Evolutionary conservation across 2,888 invertebrate genomes (phyloP).

Genomic region (Drosophila neonasuta): DNA sequence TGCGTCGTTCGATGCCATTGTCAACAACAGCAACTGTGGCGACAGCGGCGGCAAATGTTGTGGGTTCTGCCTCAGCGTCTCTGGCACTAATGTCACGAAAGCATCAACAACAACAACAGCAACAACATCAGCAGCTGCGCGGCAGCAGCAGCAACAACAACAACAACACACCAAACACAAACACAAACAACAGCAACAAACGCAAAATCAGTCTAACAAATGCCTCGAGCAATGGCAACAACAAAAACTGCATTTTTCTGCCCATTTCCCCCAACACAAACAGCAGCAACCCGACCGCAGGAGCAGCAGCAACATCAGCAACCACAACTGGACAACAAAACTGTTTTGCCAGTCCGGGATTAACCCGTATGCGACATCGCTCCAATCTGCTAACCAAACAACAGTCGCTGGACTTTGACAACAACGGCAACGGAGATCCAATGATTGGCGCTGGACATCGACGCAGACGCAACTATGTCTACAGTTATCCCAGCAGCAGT

Average conservation of each 20-base stretch:
- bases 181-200: conserved; percentile 63
- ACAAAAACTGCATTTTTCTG: conserved; percentile 91
- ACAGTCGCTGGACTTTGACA: conserved; percentile 78
- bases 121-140: conserved; percentile 48
- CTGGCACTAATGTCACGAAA: conserved; percentile 82
- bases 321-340: conserved; percentile 36
- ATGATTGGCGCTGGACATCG: conserved; percentile 79
- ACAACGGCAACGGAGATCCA: conserved; percentile 72
- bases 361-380: conserved; percentile 88
- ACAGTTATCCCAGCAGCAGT: conserved; percentile 69
- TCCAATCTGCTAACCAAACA: conserved; percentile 82
- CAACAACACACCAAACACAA: conserved; percentile 24
- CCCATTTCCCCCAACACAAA: conserved; percentile 88
- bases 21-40: conserved; percentile 39
- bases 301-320: conserved; percentile 13
- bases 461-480: conserved; percentile 72
- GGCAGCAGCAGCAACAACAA: conserved; percentile 44
- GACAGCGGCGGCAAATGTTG: conserved; percentile 62
- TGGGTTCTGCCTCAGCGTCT: conserved; percentile 82
- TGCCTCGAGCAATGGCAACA: conserved; percentile 84
- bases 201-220: conserved; percentile 80
- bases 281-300: conserved; percentile 11
- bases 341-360: conserved; percentile 90
- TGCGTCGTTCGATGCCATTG: conserved; percentile 51
- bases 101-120: conserved; percentile 78